Conservation (phyloP, 2,888 invertebrate genomes). For the Auanema freiburgensis region DNA sequence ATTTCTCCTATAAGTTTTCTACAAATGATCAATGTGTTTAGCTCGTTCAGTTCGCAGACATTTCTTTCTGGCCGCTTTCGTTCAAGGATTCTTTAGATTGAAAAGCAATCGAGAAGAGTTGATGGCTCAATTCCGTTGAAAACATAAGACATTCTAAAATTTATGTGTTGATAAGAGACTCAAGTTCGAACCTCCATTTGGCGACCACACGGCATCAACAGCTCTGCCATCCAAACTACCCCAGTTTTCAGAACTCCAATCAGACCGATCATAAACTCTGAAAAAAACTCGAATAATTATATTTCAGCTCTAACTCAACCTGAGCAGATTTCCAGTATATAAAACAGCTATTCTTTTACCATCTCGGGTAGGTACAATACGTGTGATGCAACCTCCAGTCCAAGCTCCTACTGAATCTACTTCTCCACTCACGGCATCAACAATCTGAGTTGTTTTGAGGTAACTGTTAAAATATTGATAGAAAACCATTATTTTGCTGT, state of each 20-base stretch:
- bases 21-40: not conserved
- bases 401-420: constrained; percentile 10
- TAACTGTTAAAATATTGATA: not conserved
- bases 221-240: constrained; percentile 9
- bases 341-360: constrained; percentile 12
- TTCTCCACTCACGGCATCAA: constrained; percentile 11
- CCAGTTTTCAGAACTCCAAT: constrained; percentile 15
- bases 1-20: constrained; percentile 12
- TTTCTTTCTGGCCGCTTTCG: too few relatives aligned
- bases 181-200: constrained; percentile 10
- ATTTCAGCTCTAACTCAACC: not conserved
- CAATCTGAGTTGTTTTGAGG: not conserved
- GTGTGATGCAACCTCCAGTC: constrained; percentile 1
- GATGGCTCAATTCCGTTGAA: not conserved
- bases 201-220: constrained; percentile 14
- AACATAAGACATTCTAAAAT: too few relatives aligned
- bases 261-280: constrained; percentile 11
- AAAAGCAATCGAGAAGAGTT: not conserved
- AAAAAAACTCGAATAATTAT: not conserved
- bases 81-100: too few relatives aligned
- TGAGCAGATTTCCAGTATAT: constrained; percentile 9
- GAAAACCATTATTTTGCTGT: constrained; percentile 13
- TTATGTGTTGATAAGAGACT: too few relatives aligned
- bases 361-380: constrained; percentile 11
- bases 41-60: too few relatives aligned